Base-by-base conservation (phyloP, 2,797 vertebrate genomes). In the Dromococcyx pavoninus region DNA sequence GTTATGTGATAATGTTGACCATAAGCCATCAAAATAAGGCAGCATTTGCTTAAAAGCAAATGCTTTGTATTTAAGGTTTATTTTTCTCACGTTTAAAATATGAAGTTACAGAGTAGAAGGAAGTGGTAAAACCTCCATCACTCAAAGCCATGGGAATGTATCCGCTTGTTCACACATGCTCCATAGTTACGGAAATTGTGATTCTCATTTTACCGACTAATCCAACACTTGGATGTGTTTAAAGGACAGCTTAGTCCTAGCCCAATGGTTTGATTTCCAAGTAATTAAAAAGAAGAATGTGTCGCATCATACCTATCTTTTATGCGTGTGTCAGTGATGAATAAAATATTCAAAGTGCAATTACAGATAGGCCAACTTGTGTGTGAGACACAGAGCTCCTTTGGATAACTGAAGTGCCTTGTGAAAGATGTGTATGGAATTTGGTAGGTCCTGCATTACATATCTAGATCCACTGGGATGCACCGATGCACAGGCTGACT, bases 201-300 rank as follows among this genome's bases (percentile, higher is more conserved):
- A 97, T 96, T 98, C 97, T 98, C 95, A 71, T 97, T 97, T 98
- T 97, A 97, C 96, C 24, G 12, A 79, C 84, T 98, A 97, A 97
- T 97, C 97, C 96, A 97, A 76, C 84, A 84, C 91, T 97, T 97
- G 96, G 95, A 96, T 91, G 28, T 86, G 37, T 96, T 97, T 95
- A 94, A 44, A 91, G 88, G 86, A 93, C 75, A 95, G 94, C 95
- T 98, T 96, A 97, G 96, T 79, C 72, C 74, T 82, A 91, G 48
- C 39, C 41, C 66, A 93, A 43, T 12, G 69, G 96, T 97, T 95
- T 96, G 92, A 95, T 97, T 97, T 97, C 86, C 81, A 94, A 65
- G 57, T 83, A 93, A 96, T 96, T 97, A 79, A 61, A 61, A 95
- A 95, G 79, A 96, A 93, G 43, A 91, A 96, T 80, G 81, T 86